These are phyloP conservation scores for Euplagia quadripunctaria DNA, from an alignment of 2,888 invertebrate genomes.

Conservation along the genomic window DNA sequence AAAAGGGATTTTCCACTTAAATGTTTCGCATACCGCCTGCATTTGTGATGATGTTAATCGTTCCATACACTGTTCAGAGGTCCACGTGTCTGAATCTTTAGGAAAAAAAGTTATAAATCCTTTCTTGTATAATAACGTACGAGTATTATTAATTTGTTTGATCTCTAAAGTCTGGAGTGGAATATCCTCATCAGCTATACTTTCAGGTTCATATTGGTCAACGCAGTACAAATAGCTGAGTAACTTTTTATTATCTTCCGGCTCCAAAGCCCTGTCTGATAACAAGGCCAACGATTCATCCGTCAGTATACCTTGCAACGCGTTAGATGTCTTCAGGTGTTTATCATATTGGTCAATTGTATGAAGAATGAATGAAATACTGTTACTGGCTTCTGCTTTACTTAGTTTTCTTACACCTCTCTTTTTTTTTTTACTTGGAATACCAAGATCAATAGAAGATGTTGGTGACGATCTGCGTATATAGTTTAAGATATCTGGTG, in stretches of 20 bases:
- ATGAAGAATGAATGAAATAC: neutral
- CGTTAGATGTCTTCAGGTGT: neutral
- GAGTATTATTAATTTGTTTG: neutral
- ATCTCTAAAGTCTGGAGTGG: neutral
- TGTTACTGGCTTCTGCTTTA: neutral
- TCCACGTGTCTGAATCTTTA: neutral
- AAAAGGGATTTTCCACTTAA: neutral
- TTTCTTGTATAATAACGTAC: neutral
- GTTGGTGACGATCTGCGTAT: neutral
- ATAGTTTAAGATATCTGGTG: neutral
- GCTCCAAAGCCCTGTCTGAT: neutral
- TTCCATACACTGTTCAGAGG: neutral
- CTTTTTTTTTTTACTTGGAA: neutral
- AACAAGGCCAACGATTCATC: conserved; percentile 10
- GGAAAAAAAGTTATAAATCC: conserved; percentile 1
- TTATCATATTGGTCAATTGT: conserved; percentile 10
- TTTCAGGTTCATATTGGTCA: neutral
- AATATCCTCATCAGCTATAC: neutral
- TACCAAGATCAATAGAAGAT: too few species aligned
- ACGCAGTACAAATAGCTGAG: conserved; percentile 3
- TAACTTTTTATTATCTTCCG: neutral
- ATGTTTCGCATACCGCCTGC: neutral
- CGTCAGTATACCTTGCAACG: conserved; percentile 1
- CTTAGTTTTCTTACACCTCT: neutral
- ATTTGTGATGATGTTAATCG: neutral